Conservation (phyloP, 1,140 invertebrate genomes). For the Neodiprion virginianus region DNA sequence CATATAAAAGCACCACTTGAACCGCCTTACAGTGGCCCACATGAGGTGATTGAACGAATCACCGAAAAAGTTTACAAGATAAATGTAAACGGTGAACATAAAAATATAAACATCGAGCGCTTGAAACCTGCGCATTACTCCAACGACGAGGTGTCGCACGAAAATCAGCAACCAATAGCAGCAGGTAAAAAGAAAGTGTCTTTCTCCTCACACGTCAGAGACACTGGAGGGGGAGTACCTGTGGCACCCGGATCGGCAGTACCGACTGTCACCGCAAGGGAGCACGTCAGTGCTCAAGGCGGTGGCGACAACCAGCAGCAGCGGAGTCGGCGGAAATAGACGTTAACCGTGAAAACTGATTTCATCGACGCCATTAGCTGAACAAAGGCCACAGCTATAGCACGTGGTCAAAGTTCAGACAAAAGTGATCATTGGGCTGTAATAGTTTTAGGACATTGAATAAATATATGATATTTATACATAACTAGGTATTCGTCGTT, state of each 20-base stretch:
- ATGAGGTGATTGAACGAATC: conserved; percentile 14
- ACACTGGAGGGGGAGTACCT: conserved; percentile 11
- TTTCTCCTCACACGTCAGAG: not conserved
- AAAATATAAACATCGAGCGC: conserved; percentile 9
- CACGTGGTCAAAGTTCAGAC: too few relatives aligned
- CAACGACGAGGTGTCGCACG: not conserved
- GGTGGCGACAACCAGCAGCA: too few relatives aligned
- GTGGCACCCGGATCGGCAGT: not conserved
- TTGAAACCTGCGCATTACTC: conserved; percentile 9
- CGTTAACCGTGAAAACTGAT: too few relatives aligned
- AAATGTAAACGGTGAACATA: conserved; percentile 32
- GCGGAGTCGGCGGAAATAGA: too few relatives aligned
- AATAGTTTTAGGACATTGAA: too few relatives aligned
- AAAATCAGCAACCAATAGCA: not conserved
- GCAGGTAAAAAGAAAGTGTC: not conserved
- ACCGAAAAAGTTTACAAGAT: conserved; percentile 24
- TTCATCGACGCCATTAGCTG: too few relatives aligned
- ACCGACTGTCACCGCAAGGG: too few relatives aligned
- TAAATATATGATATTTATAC: too few relatives aligned
- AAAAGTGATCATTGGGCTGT: too few relatives aligned
- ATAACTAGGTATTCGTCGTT: too few relatives aligned
- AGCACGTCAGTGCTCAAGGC: too few relatives aligned
- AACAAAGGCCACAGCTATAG: too few relatives aligned
- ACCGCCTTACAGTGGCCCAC: conserved; percentile 29
- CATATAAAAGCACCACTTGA: conserved; percentile 28